Conservation (phyloP, 92 coral and sea anemone genomes). For the Muricea muricata region DNA sequence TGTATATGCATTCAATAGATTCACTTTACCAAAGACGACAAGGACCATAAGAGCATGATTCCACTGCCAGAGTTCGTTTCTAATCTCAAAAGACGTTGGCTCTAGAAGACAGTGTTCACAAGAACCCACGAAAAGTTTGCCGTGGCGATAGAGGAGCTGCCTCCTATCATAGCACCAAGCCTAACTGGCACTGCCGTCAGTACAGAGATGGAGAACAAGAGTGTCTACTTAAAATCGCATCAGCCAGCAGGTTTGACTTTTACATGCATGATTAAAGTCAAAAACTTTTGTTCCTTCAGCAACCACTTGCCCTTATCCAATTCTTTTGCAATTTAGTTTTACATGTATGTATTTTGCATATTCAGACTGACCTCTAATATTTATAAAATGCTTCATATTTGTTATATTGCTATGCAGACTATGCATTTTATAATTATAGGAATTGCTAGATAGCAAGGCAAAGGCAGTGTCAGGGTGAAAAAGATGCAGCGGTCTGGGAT, state of each 20-base stretch:
- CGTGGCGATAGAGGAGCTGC: conserved; percentile 37
- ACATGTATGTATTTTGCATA: too few relatives aligned
- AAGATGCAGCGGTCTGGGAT: too few relatives aligned
- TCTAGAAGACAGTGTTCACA: conserved; percentile 46
- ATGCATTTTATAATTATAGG: too few relatives aligned
- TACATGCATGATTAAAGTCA: too few relatives aligned
- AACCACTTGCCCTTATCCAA: too few relatives aligned
- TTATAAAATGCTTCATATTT: too few relatives aligned
- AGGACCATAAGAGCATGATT: conserved; percentile 35
- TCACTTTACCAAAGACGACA: conserved; percentile 25
- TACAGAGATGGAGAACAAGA: conserved; percentile 47
- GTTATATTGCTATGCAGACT: too few relatives aligned
- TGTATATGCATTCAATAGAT: conserved; percentile 16
- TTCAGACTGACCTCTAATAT: too few relatives aligned
- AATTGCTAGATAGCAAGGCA: too few relatives aligned
- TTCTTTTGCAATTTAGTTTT: too few relatives aligned
- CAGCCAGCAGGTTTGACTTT: conserved; percentile 51
- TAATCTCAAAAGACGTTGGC: conserved; percentile 45
- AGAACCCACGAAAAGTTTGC: conserved; percentile 26
- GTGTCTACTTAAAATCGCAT: conserved; percentile 44
- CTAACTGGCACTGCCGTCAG: conserved; percentile 25
- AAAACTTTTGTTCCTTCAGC: too few relatives aligned
- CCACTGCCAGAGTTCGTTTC: conserved; percentile 13
- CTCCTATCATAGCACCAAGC: conserved; percentile 53
- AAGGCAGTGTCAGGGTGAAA: too few relatives aligned